Percentiles rank a stretch among this genome's conserved stretches.
phyloP scores from a whole-genome alignment of 2,888 invertebrate species.

The Junonia oenone region DNA sequence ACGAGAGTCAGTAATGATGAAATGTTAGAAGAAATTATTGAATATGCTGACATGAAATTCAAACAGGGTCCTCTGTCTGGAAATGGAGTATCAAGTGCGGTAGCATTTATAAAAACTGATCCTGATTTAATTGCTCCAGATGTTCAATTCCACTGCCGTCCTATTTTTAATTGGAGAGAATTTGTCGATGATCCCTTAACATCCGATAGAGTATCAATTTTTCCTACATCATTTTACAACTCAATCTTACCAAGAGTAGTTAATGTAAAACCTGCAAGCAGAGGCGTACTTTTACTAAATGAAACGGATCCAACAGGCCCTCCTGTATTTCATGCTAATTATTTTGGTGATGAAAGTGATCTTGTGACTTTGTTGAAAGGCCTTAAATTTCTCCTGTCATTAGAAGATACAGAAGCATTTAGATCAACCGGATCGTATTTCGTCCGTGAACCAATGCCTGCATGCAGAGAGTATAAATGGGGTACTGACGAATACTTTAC shows the following conservation, averaged over 20 bases:
- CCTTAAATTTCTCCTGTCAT: slow-evolving; percentile 73
- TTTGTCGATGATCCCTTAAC: slow-evolving; percentile 71
- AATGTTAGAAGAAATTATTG: slow-evolving; percentile 52
- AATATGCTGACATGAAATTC: slow-evolving; percentile 48
- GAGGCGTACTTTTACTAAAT: slow-evolving; percentile 81
- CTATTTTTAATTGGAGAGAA: slow-evolving; percentile 61
- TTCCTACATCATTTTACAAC: slow-evolving; percentile 80
- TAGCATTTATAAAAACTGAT: slow-evolving; percentile 77
- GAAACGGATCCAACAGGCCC: slow-evolving; percentile 83
- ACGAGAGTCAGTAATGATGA: slow-evolving; percentile 58
- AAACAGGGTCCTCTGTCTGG: slow-evolving; percentile 71
- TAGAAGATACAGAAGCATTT: slow-evolving; percentile 80
- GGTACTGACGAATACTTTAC: slow-evolving; percentile 82
- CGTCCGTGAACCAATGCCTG: slow-evolving; percentile 71
- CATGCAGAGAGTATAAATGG: slow-evolving; percentile 79
- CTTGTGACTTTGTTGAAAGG: slow-evolving; percentile 79
- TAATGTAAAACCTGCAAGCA: slow-evolving; percentile 79
- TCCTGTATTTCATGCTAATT: slow-evolving; percentile 85
- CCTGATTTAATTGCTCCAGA: slow-evolving; percentile 77
- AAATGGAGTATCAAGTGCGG: slow-evolving; percentile 74
- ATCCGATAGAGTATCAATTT: slow-evolving; percentile 50
- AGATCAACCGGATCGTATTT: slow-evolving; percentile 74
- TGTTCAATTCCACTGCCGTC: slow-evolving; percentile 80
- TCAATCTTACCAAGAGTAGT: slow-evolving; percentile 78
- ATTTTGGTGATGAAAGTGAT: slow-evolving; percentile 78